Percentiles rank a stretch among this genome's conserved stretches.
Conservation (phyloP, 2,888 invertebrate genomes). For the Anarsia innoxiella region DNA sequence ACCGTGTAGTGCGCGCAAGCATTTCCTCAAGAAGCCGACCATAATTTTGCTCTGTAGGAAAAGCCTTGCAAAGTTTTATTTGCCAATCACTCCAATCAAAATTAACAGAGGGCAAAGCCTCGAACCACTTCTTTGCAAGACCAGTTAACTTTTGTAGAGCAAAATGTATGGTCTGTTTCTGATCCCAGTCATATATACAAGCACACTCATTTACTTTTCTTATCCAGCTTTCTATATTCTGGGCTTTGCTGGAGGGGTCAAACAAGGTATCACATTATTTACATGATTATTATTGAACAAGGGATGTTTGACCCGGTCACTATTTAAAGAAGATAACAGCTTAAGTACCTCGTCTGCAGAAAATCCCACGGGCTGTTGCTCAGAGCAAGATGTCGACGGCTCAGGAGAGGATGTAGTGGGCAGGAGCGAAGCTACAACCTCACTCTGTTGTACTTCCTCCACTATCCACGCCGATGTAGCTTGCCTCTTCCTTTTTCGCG, state of each 20-base stretch:
- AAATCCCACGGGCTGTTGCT: no score
- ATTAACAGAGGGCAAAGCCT: constrained; percentile 17
- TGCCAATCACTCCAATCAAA: constrained; percentile 23
- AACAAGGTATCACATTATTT: no score
- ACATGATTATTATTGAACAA: no score
- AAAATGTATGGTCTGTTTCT: constrained; percentile 19
- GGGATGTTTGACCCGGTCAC: no score
- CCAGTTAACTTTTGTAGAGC: constrained; percentile 19
- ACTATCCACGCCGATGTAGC: no score
- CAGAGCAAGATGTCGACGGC: no score
- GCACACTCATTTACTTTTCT: constrained; percentile 9
- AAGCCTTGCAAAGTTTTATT: constrained; percentile 18
- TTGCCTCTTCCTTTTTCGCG: no score
- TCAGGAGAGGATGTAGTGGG: no score
- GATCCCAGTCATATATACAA: constrained; percentile 20
- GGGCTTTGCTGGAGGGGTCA: constrained; percentile 19
- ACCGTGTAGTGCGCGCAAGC: constrained; percentile 12
- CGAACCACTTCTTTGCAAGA: constrained; percentile 22
- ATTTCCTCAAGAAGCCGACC: constrained; percentile 19
- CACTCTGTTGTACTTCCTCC: no score
- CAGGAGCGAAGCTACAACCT: no score
- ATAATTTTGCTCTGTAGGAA: constrained; percentile 20
- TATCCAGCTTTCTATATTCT: constrained; percentile 20
- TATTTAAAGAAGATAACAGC: no score
- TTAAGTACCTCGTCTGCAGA: no score